phyloP scores from a whole-genome alignment of 2,113 vertebrate genomes.

The Spilogale gracilis region DNA sequence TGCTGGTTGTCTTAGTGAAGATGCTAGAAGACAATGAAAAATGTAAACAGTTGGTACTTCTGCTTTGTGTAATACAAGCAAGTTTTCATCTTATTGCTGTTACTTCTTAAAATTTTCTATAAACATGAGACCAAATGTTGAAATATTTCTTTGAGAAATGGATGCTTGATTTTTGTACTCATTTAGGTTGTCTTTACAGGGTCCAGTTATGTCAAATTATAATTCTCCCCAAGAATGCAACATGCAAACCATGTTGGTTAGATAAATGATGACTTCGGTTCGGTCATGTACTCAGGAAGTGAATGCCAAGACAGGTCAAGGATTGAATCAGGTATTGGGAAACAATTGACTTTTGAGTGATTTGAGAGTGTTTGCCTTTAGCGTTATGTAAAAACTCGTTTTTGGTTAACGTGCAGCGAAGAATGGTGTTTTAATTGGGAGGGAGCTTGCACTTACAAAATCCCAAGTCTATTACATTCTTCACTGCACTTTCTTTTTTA shows the following conservation, averaged over 20 bases:
- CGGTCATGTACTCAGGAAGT: neutral
- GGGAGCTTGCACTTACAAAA: neutral
- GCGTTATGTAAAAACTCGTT: neutral
- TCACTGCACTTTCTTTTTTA: neutral
- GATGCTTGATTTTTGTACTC: conserved; percentile 18
- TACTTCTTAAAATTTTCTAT: neutral
- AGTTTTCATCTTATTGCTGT: neutral
- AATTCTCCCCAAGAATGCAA: neutral
- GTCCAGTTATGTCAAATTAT: neutral
- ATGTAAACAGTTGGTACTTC: neutral
- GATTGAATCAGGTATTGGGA: neutral
- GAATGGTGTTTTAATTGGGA: conserved; percentile 49
- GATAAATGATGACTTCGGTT: neutral
- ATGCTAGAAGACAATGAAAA: too few relatives aligned
- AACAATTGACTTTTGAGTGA: neutral
- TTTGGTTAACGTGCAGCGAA: neutral
- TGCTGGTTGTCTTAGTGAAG: neutral
- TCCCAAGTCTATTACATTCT: neutral
- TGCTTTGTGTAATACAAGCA: neutral
- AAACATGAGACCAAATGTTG: neutral
- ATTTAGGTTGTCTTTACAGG: neutral
- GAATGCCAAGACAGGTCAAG: neutral
- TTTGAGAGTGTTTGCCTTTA: conserved; percentile 22
- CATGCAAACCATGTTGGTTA: neutral
- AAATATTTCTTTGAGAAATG: neutral